A percentile compares a stretch with the other conserved stretches of the same genome.
Conservation (phyloP, 2,888 invertebrate genomes). For the Zeuzera pyrina region DNA sequence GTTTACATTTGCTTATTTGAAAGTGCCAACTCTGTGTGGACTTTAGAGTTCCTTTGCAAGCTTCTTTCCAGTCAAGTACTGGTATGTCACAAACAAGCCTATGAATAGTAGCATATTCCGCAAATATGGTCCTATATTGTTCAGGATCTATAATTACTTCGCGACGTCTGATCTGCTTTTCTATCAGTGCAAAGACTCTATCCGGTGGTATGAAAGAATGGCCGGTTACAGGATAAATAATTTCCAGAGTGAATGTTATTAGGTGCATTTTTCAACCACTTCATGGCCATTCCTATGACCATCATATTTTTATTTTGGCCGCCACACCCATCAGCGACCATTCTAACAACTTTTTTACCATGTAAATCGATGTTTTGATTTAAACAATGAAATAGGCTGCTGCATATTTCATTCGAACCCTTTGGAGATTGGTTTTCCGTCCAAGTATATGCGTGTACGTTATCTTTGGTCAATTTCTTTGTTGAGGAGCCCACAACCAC, state of each 20-base stretch:
- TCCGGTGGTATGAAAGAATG: constrained; percentile 5
- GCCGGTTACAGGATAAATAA: constrained; percentile 4
- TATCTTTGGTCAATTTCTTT: not conserved
- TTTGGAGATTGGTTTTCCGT: constrained; percentile 1
- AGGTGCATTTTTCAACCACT: not conserved
- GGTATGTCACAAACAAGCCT: constrained; percentile 3
- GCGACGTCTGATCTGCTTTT: constrained; percentile 4
- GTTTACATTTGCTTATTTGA: constrained; percentile 9
- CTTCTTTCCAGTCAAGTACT: constrained; percentile 6
- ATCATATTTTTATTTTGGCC: constrained; percentile 1
- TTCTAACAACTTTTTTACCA: not conserved
- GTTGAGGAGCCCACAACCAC: not conserved
- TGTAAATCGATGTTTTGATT: not conserved
- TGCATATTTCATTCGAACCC: constrained; percentile 1
- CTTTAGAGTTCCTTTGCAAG: constrained; percentile 7
- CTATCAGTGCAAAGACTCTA: constrained; percentile 1
- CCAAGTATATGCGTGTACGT: constrained; percentile 3
- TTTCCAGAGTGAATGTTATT: not conserved
- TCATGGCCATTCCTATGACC: not conserved
- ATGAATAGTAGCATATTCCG: constrained; percentile 6
- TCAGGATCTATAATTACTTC: constrained; percentile 5
- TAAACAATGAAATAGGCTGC: constrained; percentile 4
- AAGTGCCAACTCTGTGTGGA: constrained; percentile 9
- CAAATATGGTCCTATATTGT: constrained; percentile 6
- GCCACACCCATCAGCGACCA: constrained; percentile 1